These are phyloP conservation scores for Myopa testacea DNA, from an alignment of 2,888 invertebrate genomes.

Conservation along the genomic window DNA sequence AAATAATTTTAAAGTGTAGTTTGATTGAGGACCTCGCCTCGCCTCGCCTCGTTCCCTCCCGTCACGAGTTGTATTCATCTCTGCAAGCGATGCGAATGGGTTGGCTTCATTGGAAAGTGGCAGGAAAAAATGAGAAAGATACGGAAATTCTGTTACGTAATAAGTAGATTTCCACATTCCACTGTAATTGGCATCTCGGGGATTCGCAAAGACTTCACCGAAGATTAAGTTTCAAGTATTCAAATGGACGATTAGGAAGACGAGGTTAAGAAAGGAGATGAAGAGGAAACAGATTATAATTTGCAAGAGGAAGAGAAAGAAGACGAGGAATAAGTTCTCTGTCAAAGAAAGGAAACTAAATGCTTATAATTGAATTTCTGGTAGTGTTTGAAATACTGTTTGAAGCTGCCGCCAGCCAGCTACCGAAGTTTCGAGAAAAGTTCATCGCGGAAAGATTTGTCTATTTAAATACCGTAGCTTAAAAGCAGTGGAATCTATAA, in stretches of 20 bases:
- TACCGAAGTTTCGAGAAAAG: no score
- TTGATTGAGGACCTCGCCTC: conserved; percentile 37
- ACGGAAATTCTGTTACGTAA: conserved; percentile 22
- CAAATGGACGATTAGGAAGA: background rate
- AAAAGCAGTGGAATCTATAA: no score
- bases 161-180: conserved; percentile 32
- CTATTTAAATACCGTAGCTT: no score
- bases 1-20: conserved; percentile 48
- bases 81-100: background rate
- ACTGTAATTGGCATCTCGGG: conserved; percentile 5
- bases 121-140: background rate
- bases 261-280: background rate
- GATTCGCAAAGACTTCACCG: background rate
- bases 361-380: background rate
- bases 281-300: background rate
- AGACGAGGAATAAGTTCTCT: background rate
- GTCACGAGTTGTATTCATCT: background rate
- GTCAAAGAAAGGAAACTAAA: background rate
- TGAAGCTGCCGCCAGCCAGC: no score
- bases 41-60: background rate
- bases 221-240: no score
- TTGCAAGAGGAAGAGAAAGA: background rate
- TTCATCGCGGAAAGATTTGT: no score
- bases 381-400: no score
- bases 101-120: background rate